phyloP scores from a whole-genome alignment of 2,888 invertebrate species.

The Allolobophora icterica region DNA sequence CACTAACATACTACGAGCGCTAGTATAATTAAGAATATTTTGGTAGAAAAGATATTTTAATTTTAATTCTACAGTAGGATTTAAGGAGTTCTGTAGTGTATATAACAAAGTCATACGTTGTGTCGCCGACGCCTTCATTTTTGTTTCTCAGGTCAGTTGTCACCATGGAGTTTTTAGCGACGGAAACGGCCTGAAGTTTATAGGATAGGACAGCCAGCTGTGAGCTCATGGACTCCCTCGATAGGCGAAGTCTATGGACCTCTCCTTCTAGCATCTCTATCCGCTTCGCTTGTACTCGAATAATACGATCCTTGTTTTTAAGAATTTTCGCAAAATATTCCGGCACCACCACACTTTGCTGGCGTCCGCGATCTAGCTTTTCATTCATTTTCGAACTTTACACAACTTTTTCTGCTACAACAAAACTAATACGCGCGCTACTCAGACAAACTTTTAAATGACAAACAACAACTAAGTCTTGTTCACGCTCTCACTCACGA shows the following conservation, averaged over 20 bases:
- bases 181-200: constrained; percentile 43
- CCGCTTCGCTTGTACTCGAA: constrained; percentile 44
- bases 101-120: not conserved
- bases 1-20: not conserved
- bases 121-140: not conserved
- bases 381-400: constrained; percentile 20
- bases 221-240: constrained; percentile 43
- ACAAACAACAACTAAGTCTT: constrained; percentile 13
- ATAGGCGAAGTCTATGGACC: constrained; percentile 43
- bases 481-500: not conserved
- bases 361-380: constrained; percentile 21
- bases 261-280: constrained; percentile 45
- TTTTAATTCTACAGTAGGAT: not conserved
- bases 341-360: constrained; percentile 19
- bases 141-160: not conserved
- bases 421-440: not conserved
- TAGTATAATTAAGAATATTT: not conserved
- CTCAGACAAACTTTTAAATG: constrained; percentile 17
- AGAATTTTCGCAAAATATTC: constrained; percentile 39
- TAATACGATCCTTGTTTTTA: constrained; percentile 45
- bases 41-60: not conserved
- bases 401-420: not conserved
- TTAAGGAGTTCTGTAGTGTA: not conserved
- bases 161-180: not conserved
- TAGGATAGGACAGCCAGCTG: constrained; percentile 46